phyloP scores from a whole-genome alignment of 2,888 invertebrate species.

The Heteromyza rotundicornis region DNA sequence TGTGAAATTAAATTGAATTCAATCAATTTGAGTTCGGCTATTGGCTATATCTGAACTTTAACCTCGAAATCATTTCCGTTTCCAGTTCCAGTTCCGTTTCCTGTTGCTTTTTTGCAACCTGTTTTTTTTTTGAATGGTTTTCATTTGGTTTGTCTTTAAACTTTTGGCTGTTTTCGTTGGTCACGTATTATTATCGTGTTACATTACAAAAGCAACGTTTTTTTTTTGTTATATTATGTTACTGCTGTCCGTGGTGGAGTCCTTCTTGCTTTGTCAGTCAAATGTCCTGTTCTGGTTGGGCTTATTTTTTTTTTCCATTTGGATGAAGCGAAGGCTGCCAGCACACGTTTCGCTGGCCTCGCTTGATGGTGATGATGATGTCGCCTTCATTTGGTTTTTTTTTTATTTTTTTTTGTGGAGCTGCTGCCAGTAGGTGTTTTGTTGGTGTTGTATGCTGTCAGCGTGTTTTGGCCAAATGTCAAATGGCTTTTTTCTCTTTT shows the following conservation, averaged over 20 bases:
- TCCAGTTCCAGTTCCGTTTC: no score
- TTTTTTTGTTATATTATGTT: conserved; percentile 10
- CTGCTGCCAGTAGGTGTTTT: background rate
- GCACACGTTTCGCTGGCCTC: background rate
- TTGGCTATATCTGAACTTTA: background rate
- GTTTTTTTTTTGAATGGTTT: no score
- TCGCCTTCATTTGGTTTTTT: background rate
- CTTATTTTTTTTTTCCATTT: background rate
- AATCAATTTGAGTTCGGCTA: no score
- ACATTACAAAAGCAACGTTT: conserved; percentile 31
- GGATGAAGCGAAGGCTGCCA: background rate
- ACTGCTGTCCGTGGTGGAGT: conserved; percentile 19
- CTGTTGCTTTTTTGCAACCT: no score
- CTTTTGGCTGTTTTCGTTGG: conserved; percentile 31
- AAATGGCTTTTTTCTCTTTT: conserved; percentile 44
- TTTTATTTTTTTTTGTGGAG: background rate
- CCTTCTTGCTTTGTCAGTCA: conserved; percentile 12
- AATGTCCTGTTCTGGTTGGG: no score
- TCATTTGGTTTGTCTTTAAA: no score
- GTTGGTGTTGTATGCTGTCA: background rate
- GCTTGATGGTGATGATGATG: background rate
- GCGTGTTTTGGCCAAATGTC: conserved; percentile 44
- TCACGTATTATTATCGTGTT: conserved; percentile 49
- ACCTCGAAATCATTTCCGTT: background rate
- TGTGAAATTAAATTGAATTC: no score